Evolutionary conservation across 2,797 vertebrate genomes (phyloP).

Genomic region (Cyprinella venusta): DNA sequence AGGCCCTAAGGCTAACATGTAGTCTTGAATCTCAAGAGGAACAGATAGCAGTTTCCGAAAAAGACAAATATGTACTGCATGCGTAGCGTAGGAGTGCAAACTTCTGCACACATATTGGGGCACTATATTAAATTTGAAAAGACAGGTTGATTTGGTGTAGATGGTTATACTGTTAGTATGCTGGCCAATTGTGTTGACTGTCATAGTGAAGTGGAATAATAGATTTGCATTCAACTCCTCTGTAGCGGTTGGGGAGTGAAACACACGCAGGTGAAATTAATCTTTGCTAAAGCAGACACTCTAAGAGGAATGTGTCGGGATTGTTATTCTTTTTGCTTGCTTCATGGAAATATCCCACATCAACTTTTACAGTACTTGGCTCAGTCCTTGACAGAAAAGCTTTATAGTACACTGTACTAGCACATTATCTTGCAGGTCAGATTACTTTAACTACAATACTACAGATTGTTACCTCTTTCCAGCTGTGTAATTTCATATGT

Average conservation of each 20-base stretch:
- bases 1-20: conserved; percentile 27
- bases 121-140: conserved; percentile 25
- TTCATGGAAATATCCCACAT: conserved; percentile 30
- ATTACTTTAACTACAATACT: conserved; percentile 25
- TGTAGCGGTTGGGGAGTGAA: background rate
- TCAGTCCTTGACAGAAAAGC: conserved; percentile 15
- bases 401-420: conserved; percentile 17
- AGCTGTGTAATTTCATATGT: conserved; percentile 9
- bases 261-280: conserved; percentile 21
- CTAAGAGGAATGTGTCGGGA: background rate
- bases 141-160: conserved; percentile 14
- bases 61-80: conserved; percentile 8
- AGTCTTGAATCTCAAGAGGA: background rate
- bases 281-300: conserved; percentile 27
- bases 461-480: background rate
- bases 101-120: background rate
- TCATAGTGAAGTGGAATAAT: background rate
- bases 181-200: conserved; percentile 10
- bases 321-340: conserved; percentile 11
- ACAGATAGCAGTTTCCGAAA: background rate
- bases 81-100: background rate
- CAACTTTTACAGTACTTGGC: conserved; percentile 18
- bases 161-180: background rate
- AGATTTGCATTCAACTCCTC: background rate
- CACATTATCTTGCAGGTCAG: conserved; percentile 9